Percentiles rank a stretch among this genome's conserved stretches.
These are phyloP conservation scores for Zelostemma sp. DNA, from an alignment of 1,140 invertebrate species.

Conservation along the genomic window DNA sequence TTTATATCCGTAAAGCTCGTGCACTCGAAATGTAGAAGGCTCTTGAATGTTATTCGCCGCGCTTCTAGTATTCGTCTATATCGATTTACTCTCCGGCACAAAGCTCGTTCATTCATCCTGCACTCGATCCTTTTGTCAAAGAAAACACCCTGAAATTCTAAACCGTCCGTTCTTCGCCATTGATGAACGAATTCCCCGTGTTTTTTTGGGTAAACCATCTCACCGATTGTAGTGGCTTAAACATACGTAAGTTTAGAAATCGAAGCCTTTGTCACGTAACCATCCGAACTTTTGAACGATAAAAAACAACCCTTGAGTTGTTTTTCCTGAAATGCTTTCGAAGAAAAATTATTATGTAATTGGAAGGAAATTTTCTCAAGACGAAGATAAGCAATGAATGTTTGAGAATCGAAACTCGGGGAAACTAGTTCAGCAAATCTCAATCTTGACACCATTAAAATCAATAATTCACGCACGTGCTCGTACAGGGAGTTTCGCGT, in stretches of 20 bases:
- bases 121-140: slow-evolving; percentile 46
- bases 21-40: neutral
- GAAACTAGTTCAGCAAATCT: neutral
- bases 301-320: no score
- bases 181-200: slow-evolving; percentile 37
- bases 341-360: no score
- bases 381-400: no score
- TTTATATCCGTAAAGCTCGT: slow-evolving; percentile 30
- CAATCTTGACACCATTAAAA: slow-evolving; percentile 25
- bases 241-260: no score
- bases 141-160: slow-evolving; percentile 37
- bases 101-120: slow-evolving; percentile 39
- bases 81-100: slow-evolving; percentile 32
- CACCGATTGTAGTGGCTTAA: no score
- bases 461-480: slow-evolving; percentile 31
- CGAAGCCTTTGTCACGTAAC: no score
- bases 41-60: slow-evolving; percentile 32
- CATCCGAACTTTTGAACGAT: no score
- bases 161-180: slow-evolving; percentile 34
- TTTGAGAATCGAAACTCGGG: no score
- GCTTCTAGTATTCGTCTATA: slow-evolving; percentile 21
- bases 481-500: slow-evolving; percentile 6
- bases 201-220: slow-evolving; percentile 40
- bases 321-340: no score
- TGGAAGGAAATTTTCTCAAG: no score